Base-by-base conservation (phyloP, 2,113 vertebrate species). In the Glaucidium brasilianum region DNA sequence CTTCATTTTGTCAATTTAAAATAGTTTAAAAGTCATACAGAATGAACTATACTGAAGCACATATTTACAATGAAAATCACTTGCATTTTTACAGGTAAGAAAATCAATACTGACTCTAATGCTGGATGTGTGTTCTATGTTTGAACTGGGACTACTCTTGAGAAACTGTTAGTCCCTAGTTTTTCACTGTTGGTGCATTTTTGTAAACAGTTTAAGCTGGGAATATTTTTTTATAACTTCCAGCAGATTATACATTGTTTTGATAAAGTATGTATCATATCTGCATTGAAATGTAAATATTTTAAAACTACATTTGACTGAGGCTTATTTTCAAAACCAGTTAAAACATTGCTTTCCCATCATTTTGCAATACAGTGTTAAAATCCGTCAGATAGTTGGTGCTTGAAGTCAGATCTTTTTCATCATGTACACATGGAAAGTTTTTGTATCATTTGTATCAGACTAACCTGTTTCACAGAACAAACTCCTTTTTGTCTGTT, bases 211-310 rank as follows among this genome's bases (percentile, higher is more conserved):
- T 94, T 96, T 88, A 93, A 90, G 67, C 92, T 97, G 88, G 97
- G 78, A 96, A 97, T 97, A 97, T 94, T 94, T 93, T 97, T 88
- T 97, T 94, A 97, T 97, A 86, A 97, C 98, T 79, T 97, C 92
- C 84, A 97, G 92, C 69, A 96, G 89, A 89, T 97, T 96, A 96
- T 78, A 81, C 83, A 25, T 97, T 97, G 73, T 94, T 98, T 98
- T 98, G 85, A 95, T 97, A 98, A 96, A 78, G 78, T 96, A 90
- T 97, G 91, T 97, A 71, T 73, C 37, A 23, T 93, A 76, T 96
- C 92, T 97, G 56, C 49, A 55, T 93, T 81, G 85, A 95, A 95
- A 62, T 95, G 96, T 97, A 94, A 95, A 96, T 96, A 96, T 97
- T 97, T 94, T 96, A 96, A 94, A 92, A 60, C 43, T 94, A 85